Evolutionary conservation across 2,888 invertebrate genomes (phyloP), one percentile per base, ranked within the genome.

Genomic region (Pterobdella sp.): DNA sequence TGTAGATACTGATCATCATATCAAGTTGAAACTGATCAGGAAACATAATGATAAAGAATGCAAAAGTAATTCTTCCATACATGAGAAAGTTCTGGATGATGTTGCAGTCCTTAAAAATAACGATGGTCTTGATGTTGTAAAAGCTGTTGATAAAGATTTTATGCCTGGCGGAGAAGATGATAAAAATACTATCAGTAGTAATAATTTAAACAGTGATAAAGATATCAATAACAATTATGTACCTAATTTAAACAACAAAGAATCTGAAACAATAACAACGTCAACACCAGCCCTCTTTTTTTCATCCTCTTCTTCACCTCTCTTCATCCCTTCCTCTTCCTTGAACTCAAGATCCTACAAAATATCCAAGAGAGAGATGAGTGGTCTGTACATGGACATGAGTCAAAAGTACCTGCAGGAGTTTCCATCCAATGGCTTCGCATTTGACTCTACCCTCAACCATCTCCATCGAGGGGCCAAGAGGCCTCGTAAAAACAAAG

Each of bases 381-480:
- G 71, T 60, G 71, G 71, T 22, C 35, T 71, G 35, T 56, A 56
- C 36, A 71, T 71, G 71, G 71, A 71, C 71, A 71, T 71, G 71
- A 71, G 71, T 52, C 42, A 60, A n/a, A 71, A 71, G 31, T 71
- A 71, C 31, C 71, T 71, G 60, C 52, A 63, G 36, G 71, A 71
- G 31, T 71, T 71, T 22, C 71, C 71, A 4, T 34, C 60, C 63
- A 60, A 60, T 36, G 71, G 71, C 32, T 63, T 71, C 26, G 71
- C 71, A 4, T 31, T 71, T 22, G 63, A 32, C 3, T 69, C 49
- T 0, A 10, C 52, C 1, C 14, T 69, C 18, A 29, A n/a, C 49
- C 22, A 42, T n/a, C 32, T 52, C 18, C 52, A 29, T 4, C 22
- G 4, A n/a, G 60, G 7, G 60, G 60, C 60, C 14, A 56, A 56